These are phyloP conservation scores for Netelia inedita DNA, from an alignment of 2,888 invertebrate species.

Conservation along the genomic window DNA sequence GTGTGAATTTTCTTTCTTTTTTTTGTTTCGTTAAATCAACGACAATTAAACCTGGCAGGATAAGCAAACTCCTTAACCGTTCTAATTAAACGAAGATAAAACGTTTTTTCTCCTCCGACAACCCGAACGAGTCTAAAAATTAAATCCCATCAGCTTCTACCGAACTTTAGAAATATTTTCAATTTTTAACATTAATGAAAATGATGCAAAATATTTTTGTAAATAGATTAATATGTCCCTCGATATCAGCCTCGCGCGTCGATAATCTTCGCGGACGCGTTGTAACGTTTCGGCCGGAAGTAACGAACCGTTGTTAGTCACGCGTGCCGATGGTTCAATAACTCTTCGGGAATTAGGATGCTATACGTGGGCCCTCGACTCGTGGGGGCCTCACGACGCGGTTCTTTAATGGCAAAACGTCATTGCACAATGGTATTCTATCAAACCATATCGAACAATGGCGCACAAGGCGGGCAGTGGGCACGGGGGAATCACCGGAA, in stretches of 20 bases:
- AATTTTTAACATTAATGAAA: too few relatives aligned
- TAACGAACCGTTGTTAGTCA: conserved; percentile 73
- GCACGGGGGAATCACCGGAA: conserved; percentile 74
- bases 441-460: conserved; percentile 83
- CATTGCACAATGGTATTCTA: conserved; percentile 79
- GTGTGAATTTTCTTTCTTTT: conserved; percentile 20
- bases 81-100: too few relatives aligned
- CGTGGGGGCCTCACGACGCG: background rate
- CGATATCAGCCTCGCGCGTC: background rate
- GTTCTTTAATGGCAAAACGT: conserved; percentile 79
- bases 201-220: too few relatives aligned
- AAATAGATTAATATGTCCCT: too few relatives aligned
- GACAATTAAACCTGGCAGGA: conserved; percentile 15
- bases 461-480: conserved; percentile 60
- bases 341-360: conserved; percentile 79
- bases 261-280: background rate
- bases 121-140: too few relatives aligned
- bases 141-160: too few relatives aligned
- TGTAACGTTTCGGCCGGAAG: conserved; percentile 74
- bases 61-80: conserved; percentile 11
- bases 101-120: too few relatives aligned
- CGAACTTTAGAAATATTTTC: too few relatives aligned
- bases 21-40: conserved; percentile 3
- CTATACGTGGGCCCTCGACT: conserved; percentile 70
- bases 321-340: conserved; percentile 80